Percentiles rank a stretch among this genome's conserved stretches.
Evolutionary conservation across 2,888 invertebrate genomes (phyloP).

Genomic region (Podotricha telesiphe): DNA sequence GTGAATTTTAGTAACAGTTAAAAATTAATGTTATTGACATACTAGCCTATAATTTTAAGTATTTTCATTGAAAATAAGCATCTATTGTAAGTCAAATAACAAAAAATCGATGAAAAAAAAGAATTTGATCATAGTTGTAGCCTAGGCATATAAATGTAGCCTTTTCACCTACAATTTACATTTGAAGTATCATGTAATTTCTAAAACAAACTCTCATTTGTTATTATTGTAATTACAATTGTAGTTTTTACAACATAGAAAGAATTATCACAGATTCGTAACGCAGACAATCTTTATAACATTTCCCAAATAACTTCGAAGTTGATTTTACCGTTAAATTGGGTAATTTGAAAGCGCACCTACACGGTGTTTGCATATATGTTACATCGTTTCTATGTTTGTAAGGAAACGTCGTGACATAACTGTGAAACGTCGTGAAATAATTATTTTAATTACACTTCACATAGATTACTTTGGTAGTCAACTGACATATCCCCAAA

Average conservation of each 20-base stretch:
- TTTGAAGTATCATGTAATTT: slow-evolving; percentile 4
- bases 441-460: slow-evolving; percentile 75
- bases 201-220: background rate
- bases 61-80: slow-evolving; percentile 28
- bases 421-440: too few relatives aligned
- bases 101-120: slow-evolving; percentile 33
- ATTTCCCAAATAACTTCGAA: slow-evolving; percentile 37
- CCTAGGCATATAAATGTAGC: slow-evolving; percentile 14
- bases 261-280: slow-evolving; percentile 20
- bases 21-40: slow-evolving; percentile 27
- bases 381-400: slow-evolving; percentile 50
- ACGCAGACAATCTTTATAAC: slow-evolving; percentile 40
- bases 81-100: slow-evolving; percentile 27
- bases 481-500: background rate
- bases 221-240: background rate
- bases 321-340: slow-evolving; percentile 75
- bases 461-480: background rate
- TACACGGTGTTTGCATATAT: slow-evolving; percentile 67
- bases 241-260: background rate
- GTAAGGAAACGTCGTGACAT: slow-evolving; percentile 60
- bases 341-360: slow-evolving; percentile 72
- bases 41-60: slow-evolving; percentile 31
- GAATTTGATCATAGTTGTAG: too few relatives aligned
- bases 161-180: background rate
- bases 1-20: too few relatives aligned